A percentile compares a stretch with the other conserved stretches of the same genome.
Conservation (phyloP, 2,797 vertebrate genomes). For the Alosa sapidissima region DNA sequence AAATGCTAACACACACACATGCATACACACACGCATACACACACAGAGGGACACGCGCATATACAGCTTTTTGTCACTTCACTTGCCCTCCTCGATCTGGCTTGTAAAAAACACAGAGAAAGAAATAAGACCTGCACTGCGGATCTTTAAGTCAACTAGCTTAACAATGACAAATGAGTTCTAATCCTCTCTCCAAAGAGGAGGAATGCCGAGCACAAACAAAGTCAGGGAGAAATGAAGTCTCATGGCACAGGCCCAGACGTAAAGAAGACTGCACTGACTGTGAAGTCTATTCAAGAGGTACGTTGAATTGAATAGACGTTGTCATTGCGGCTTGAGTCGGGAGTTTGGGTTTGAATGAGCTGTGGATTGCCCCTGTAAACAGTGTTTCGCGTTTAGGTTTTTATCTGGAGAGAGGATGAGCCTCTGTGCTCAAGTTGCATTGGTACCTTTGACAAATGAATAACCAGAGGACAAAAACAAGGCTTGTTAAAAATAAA, state of each 20-base stretch:
- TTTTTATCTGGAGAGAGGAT: neutral
- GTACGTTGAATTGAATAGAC: neutral
- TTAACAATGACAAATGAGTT: constrained; percentile 29
- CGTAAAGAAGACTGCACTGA: no score
- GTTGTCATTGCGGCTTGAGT: neutral
- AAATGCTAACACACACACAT: neutral
- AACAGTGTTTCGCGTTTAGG: no score
- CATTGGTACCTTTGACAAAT: neutral
- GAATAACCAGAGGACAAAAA: constrained; percentile 19
- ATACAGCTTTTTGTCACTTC: neutral
- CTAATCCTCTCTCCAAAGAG: constrained; percentile 24
- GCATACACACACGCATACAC: neutral
- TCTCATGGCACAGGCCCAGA: neutral
- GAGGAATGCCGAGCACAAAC: neutral
- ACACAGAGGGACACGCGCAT: neutral
- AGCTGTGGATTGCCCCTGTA: neutral
- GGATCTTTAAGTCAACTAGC: neutral
- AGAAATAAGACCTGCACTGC: neutral
- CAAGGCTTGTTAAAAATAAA: constrained; percentile 13
- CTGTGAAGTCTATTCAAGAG: neutral
- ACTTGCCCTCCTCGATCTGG: neutral
- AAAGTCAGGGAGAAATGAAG: no score
- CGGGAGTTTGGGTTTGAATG: neutral
- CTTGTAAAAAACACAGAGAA: neutral
- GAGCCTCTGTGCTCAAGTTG: neutral